These are phyloP conservation scores for Paracanthobrama guichenoti DNA, from an alignment of 2,113 vertebrate species.

Conservation along the genomic window DNA sequence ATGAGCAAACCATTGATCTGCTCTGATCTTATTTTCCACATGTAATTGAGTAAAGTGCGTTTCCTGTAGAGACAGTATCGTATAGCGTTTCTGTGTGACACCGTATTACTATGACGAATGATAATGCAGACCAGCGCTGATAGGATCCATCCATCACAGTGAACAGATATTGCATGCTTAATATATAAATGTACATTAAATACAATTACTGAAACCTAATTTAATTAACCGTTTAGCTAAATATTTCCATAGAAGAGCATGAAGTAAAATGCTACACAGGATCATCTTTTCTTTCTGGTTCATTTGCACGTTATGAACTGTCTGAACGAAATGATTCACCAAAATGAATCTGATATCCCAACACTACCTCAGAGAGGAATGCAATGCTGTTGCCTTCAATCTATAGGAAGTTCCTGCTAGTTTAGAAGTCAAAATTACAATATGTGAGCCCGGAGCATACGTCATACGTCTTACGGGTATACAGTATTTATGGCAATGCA, in stretches of 20 bases:
- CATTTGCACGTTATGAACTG: not conserved
- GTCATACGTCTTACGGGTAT: too few species aligned
- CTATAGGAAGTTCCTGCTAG: not conserved
- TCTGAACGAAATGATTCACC: not conserved
- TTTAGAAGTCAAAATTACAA: too few species aligned
- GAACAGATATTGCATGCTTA: not conserved
- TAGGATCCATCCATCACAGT: not conserved
- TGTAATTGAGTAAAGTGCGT: slow-evolving; percentile 40
- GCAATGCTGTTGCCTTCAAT: too few species aligned
- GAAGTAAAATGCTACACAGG: not conserved
- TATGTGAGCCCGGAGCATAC: too few species aligned
- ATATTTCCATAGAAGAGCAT: not conserved
- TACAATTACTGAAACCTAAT: not conserved
- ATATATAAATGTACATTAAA: not conserved
- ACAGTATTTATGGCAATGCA: too few species aligned
- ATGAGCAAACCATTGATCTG: not conserved
- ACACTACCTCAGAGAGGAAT: too few species aligned
- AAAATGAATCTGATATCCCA: not conserved
- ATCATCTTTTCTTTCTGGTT: not conserved
- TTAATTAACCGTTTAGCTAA: not conserved
- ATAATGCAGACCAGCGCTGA: slow-evolving; percentile 16
- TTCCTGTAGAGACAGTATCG: slow-evolving; percentile 21
- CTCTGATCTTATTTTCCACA: slow-evolving; percentile 19
- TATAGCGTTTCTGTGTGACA: slow-evolving; percentile 21
- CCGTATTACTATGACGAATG: slow-evolving; percentile 38